Conservation (phyloP, 2,113 vertebrate species). For the Felis catus region F.catus_Fca126_mat1.0 CM031412.1:108581501-108582000, state of each 20-base stretch:
- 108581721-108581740: not conserved
- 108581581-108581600: not conserved
- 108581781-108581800: not conserved
- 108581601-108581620: not conserved
- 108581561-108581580: not conserved
- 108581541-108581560: not conserved
- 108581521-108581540: not conserved
- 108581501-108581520: not conserved
- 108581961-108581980: not conserved
- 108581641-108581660: not conserved
- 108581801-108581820: not conserved
- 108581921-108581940: too few relatives aligned
- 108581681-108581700: conserved; percentile 18
- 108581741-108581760: conserved; percentile 8
- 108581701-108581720: conserved; percentile 35
- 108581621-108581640: not conserved
- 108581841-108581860: not conserved
- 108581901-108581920: too few relatives aligned
- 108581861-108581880: conserved; percentile 38
- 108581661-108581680: not conserved
- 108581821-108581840: not conserved
- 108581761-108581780: not conserved
- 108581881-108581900: not conserved
- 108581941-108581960: not conserved
- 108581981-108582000: conserved; percentile 4